Evolutionary conservation across 2,888 invertebrate genomes (phyloP).

Genomic region (Cacoxenus indagator): DNA sequence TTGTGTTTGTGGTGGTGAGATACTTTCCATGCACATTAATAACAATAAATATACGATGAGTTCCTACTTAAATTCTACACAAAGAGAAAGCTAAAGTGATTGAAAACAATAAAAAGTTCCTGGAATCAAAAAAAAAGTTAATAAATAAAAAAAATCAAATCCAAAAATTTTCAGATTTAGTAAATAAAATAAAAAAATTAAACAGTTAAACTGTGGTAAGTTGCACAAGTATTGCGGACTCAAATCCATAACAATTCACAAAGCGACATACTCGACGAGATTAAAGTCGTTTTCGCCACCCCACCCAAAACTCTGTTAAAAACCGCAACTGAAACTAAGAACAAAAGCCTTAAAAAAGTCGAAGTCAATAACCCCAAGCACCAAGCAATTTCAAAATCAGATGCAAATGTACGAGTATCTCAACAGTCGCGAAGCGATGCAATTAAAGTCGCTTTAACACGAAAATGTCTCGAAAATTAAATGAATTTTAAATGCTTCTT

Average conservation of each 20-base stretch:
- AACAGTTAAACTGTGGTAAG: background rate
- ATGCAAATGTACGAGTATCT: constrained; percentile 44
- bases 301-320: constrained; percentile 6
- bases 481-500: constrained; percentile 18
- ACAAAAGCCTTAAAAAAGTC: background rate
- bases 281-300: constrained; percentile 28
- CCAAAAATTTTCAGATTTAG: constrained; percentile 18
- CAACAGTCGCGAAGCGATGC: constrained; percentile 22
- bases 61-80: background rate
- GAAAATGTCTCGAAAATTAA: background rate
- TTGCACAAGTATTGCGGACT: background rate
- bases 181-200: background rate
- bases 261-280: background rate
- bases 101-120: background rate
- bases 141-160: constrained; percentile 18
- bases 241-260: background rate
- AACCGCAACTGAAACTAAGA: background rate
- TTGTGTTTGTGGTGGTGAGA: background rate
- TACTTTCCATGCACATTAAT: background rate
- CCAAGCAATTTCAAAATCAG: constrained; percentile 30
- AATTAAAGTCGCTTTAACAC: constrained; percentile 42
- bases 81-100: constrained; percentile 6
- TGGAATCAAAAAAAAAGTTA: constrained; percentile 9
- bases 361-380: background rate
- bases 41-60: background rate